Percentiles rank a stretch among this genome's conserved stretches.
These are phyloP conservation scores for Grus americana DNA, from an alignment of 2,113 vertebrate genomes.

Conservation along the genomic window DNA sequence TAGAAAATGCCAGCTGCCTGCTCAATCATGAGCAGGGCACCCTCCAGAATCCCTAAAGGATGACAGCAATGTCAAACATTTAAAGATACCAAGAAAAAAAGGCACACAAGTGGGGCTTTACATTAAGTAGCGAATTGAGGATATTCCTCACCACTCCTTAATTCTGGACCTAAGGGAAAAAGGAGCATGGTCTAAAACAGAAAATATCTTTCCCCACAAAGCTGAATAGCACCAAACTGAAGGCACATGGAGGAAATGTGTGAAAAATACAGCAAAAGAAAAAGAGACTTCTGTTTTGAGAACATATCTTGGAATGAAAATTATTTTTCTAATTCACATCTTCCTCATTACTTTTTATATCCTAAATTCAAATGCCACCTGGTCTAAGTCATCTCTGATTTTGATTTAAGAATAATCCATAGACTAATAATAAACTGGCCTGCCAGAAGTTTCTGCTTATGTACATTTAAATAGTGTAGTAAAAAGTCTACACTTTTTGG, in stretches of 20 bases:
- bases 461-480: not conserved
- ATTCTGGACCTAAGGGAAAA: not conserved
- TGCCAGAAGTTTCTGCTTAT: slow-evolving; percentile 11
- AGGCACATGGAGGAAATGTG: not conserved
- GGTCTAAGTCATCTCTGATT: not conserved
- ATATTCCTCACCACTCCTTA: not conserved
- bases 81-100: not conserved
- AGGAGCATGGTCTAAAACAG: not conserved
- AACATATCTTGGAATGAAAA: not conserved
- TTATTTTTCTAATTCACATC: slow-evolving; percentile 6
- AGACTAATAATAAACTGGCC: not conserved
- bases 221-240: not conserved
- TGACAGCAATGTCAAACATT: not conserved
- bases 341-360: slow-evolving; percentile 48
- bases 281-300: not conserved
- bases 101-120: not conserved
- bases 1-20: not conserved
- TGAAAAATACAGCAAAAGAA: not conserved
- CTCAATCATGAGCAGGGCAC: not conserved
- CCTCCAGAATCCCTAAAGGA: not conserved
- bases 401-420: slow-evolving; percentile 23
- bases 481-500: not conserved
- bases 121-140: not conserved
- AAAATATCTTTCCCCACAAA: not conserved
- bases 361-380: slow-evolving; percentile 9